phyloP scores from a whole-genome alignment of 2,888 invertebrate species.

The Drosophila ochracea region DNA sequence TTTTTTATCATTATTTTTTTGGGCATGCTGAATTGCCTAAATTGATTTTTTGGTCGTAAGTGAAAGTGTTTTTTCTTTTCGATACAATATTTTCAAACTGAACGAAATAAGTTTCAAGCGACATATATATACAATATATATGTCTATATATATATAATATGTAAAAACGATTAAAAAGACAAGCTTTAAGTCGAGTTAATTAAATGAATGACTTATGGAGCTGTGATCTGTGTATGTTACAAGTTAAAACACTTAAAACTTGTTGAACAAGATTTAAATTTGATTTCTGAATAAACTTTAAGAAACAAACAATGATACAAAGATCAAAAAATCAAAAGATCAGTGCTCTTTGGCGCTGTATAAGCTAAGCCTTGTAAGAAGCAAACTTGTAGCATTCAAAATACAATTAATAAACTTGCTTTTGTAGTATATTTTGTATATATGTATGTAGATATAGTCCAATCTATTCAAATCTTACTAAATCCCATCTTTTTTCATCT shows the following conservation, averaged over 20 bases:
- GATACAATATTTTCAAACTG: background rate
- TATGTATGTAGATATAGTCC: background rate
- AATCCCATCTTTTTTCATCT: background rate
- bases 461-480: background rate
- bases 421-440: background rate
- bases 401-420: background rate
- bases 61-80: slow-evolving; percentile 14
- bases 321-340: background rate
- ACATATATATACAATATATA: background rate
- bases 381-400: background rate
- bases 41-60: slow-evolving; percentile 7
- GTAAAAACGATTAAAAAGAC: background rate
- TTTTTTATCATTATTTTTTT: slow-evolving; percentile 7
- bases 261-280: background rate
- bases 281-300: background rate
- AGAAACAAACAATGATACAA: background rate
- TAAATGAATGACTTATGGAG: background rate
- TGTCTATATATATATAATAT: background rate
- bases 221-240: background rate
- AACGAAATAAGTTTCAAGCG: background rate
- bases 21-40: slow-evolving; percentile 30
- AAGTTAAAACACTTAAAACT: background rate
- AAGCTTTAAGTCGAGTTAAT: background rate
- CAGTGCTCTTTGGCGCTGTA: background rate
- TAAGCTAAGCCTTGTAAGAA: background rate